These are phyloP conservation scores for Drosophila anceps DNA, from an alignment of 2,888 invertebrate genomes.

Conservation along the genomic window DNA sequence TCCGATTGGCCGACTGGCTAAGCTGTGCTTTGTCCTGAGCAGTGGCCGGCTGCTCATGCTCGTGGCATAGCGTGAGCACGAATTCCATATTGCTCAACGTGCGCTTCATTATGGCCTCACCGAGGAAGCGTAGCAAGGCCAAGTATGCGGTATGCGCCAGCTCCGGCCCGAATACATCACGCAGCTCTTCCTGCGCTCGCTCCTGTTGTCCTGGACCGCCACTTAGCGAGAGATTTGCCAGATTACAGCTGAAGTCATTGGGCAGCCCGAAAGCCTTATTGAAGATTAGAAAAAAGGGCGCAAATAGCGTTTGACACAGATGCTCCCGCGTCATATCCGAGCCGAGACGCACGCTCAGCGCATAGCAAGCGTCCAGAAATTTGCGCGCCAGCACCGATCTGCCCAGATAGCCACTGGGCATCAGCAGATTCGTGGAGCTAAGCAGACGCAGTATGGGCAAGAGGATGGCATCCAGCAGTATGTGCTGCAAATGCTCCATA, in stretches of 20 bases:
- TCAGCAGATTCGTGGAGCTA: constrained; percentile 91
- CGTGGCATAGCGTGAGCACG: constrained; percentile 91
- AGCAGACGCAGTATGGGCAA: constrained; percentile 93
- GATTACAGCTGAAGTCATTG: constrained; percentile 70
- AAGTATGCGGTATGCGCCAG: constrained; percentile 94
- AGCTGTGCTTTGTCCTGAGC: constrained; percentile 66
- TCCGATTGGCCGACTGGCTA: constrained; percentile 34
- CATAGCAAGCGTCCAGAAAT: constrained; percentile 92
- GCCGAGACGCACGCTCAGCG: constrained; percentile 91
- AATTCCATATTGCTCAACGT: constrained; percentile 92
- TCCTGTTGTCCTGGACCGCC: constrained; percentile 58
- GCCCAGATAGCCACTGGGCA: constrained; percentile 92
- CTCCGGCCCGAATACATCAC: constrained; percentile 92
- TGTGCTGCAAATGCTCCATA: constrained; percentile 94
- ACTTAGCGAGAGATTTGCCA: constrained; percentile 55
- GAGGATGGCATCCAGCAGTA: constrained; percentile 92
- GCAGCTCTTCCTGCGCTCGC: constrained; percentile 91
- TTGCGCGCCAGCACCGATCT: constrained; percentile 92
- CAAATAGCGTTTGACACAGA: constrained; percentile 89
- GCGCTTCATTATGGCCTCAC: constrained; percentile 89
- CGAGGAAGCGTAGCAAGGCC: constrained; percentile 90
- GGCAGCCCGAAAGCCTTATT: constrained; percentile 87
- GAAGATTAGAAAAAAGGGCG: constrained; percentile 92
- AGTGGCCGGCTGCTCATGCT: constrained; percentile 86
- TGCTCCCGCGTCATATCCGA: constrained; percentile 92